Base-by-base conservation (phyloP, 1,140 invertebrate species). In the Hyles vespertilio region DNA sequence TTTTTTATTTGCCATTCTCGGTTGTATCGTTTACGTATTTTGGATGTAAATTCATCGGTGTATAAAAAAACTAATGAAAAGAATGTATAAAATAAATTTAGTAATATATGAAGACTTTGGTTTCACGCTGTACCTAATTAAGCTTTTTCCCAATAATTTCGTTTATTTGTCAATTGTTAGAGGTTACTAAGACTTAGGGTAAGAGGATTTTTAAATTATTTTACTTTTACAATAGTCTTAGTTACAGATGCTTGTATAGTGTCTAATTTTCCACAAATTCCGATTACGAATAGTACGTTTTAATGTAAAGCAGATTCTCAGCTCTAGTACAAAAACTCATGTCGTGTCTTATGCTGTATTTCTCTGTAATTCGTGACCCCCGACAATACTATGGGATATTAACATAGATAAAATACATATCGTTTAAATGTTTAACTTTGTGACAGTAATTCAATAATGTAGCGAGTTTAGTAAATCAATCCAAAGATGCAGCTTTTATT, bases 401-500 rank as follows among this genome's bases (percentile, higher is more conserved):
- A 61, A 58, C 68, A 66, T 69, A 69, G 57, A 56, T 64, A 65
- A 77, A 70, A 84, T 83, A 87, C 84, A 87, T 87, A 87, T 87
- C 84, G 82, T 79, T 83, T 74, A 74, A 83, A 71, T 76, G 63
- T 69, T 78, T 67, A 72, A 72, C 61, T 72, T 79, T 72, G 79
- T 80, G 81, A 84, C 84, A 78, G 73, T 77, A 76, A 80, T 63
- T 77, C 79, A 81, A 83, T 81, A 79, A 66, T 63, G 69, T 83
- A 82, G 72, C 50, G 56, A 59, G 58, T 64, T 57, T 72, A 40
- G 36, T 59, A 64, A 66, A 56, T 58, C 47, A 59, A 67, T 81
- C 82, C 84, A 85, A 87, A 87, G 84, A 87, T 74, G 65, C 84
- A 81, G 79, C 74, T 85, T 79, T 83, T 85, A 83, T 84, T 85